Conservation (phyloP, 1,140 invertebrate species). For the Drosophila truncata region DNA sequence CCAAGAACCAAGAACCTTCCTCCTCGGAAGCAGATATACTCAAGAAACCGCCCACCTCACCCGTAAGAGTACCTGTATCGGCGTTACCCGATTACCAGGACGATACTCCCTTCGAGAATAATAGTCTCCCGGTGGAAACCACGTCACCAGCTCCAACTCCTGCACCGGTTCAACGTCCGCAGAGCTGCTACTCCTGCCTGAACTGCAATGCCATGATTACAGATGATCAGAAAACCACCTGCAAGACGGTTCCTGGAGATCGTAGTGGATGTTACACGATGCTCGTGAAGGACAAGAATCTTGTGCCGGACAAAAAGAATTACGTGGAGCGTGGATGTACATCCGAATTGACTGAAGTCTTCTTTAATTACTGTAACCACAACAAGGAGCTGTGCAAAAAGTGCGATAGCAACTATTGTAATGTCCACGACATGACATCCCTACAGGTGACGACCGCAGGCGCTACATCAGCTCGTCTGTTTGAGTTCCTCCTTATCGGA, state of each 20-base stretch:
- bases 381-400: constrained; percentile 48
- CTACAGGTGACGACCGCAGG: not conserved
- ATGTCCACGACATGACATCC: constrained; percentile 23
- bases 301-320: constrained; percentile 37
- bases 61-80: not conserved
- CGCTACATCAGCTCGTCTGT: not conserved
- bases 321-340: constrained; percentile 65
- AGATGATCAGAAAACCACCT: not conserved
- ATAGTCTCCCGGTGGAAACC: not conserved
- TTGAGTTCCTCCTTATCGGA: constrained; percentile 14
- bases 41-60: not conserved
- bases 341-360: constrained; percentile 41
- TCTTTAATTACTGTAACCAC: constrained; percentile 35
- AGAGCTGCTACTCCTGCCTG: constrained; percentile 28
- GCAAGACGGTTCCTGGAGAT: not conserved
- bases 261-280: constrained; percentile 19
- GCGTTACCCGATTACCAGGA: not conserved
- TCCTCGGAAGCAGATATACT: constrained; percentile 9
- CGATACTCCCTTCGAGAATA: not conserved
- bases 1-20: not conserved
- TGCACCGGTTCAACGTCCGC: not conserved
- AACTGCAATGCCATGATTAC: constrained; percentile 1
- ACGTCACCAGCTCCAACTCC: not conserved
- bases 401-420: constrained; percentile 56
- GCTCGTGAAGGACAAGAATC: constrained; percentile 1